Evolutionary conservation across 1,140 invertebrate species (phyloP).

Genomic region (Branchinecta lindahli): DNA sequence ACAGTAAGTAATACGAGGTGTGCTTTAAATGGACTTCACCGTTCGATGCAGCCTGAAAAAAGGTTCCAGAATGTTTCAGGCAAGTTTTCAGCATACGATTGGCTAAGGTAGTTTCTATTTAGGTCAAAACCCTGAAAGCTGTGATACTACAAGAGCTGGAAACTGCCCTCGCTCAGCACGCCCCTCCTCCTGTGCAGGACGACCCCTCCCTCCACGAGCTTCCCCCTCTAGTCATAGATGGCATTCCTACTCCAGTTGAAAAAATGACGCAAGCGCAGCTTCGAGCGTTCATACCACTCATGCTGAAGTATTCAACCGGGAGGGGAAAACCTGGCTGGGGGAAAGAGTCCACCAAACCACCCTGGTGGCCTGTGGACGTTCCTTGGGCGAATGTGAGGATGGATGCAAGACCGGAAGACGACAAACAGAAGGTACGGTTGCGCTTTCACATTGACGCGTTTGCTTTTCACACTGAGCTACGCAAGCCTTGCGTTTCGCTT

Average conservation of each 20-base stretch:
- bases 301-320: slow-evolving; percentile 94
- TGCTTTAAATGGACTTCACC: too few relatives aligned
- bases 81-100: slow-evolving; percentile 17
- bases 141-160: slow-evolving; percentile 92
- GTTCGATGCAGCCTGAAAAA: neutral
- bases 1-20: too few relatives aligned
- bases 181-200: slow-evolving; percentile 75
- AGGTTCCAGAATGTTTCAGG: neutral
- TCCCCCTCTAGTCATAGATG: slow-evolving; percentile 88
- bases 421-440: slow-evolving; percentile 75
- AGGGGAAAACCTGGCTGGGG: slow-evolving; percentile 95
- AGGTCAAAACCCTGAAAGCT: slow-evolving; percentile 65
- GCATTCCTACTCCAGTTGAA: slow-evolving; percentile 92
- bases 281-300: slow-evolving; percentile 87
- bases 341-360: slow-evolving; percentile 77
- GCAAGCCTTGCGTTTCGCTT: too few relatives aligned
- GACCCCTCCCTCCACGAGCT: slow-evolving; percentile 85
- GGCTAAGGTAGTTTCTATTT: neutral
- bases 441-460: too few relatives aligned
- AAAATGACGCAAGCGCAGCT: slow-evolving; percentile 98
- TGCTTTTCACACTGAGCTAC: too few relatives aligned
- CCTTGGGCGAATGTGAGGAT: slow-evolving; percentile 96
- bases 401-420: slow-evolving; percentile 87
- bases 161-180: slow-evolving; percentile 76
- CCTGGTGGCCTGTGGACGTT: slow-evolving; percentile 93